These are phyloP conservation scores for Xiphydria camelus DNA, from an alignment of 2,888 invertebrate species.

Conservation along the genomic window DNA sequence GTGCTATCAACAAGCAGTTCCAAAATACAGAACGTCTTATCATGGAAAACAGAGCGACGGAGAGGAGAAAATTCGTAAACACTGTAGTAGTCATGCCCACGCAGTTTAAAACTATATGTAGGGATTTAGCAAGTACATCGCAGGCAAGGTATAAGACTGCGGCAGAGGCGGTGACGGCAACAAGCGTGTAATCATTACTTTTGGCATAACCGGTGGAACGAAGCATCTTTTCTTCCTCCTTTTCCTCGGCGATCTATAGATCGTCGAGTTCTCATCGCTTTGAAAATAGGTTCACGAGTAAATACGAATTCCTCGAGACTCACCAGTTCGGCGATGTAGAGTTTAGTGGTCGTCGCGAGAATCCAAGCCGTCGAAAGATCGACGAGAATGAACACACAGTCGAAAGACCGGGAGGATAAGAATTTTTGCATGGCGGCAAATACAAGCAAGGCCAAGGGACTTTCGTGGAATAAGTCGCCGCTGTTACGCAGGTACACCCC, in stretches of 20 bases:
- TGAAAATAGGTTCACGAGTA: too few species aligned
- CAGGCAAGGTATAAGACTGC: constrained; percentile 68
- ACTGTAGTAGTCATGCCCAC: constrained; percentile 88
- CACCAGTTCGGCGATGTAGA: constrained; percentile 68
- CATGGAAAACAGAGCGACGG: constrained; percentile 72
- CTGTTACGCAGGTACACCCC: constrained; percentile 78
- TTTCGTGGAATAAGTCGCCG: constrained; percentile 91
- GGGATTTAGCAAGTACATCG: constrained; percentile 87
- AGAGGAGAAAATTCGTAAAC: constrained; percentile 82
- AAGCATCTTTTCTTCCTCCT: constrained; percentile 27
- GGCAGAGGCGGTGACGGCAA: constrained; percentile 10
- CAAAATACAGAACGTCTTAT: constrained; percentile 66
- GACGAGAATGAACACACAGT: constrained; percentile 68
- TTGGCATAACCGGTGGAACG: not conserved
- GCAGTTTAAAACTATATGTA: constrained; percentile 83
- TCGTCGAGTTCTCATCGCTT: too few species aligned
- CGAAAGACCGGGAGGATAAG: constrained; percentile 36
- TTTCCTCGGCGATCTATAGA: constrained; percentile 39
- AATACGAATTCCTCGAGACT: constrained; percentile 31
- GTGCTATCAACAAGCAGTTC: constrained; percentile 71
- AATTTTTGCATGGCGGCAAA: constrained; percentile 63
- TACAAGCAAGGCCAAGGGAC: constrained; percentile 73
- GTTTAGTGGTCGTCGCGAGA: constrained; percentile 71
- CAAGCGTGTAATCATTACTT: not conserved
- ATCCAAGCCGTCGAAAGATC: constrained; percentile 80